Percentiles rank a stretch among this genome's conserved stretches.
Evolutionary conservation across 2,797 vertebrate genomes (phyloP).

Genomic region (Sparus aurata): DNA sequence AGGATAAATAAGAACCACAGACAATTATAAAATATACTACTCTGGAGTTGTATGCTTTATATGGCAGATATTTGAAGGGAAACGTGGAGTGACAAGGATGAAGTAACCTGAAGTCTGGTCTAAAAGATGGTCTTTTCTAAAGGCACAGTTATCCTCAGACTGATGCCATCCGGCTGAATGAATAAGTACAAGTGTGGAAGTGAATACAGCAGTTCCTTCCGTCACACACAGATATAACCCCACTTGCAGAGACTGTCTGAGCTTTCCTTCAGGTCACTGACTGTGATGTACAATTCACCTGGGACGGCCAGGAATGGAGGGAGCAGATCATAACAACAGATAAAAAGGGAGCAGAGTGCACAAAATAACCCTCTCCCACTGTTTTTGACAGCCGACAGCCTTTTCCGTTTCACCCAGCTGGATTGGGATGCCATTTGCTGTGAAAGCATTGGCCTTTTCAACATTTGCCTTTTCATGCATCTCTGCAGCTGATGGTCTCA

Average conservation of each 20-base stretch:
- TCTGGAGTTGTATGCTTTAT: slow-evolving; percentile 13
- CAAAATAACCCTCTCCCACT: slow-evolving; percentile 1
- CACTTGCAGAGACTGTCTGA: background rate
- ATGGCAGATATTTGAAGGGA: background rate
- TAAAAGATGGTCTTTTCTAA: slow-evolving; percentile 16
- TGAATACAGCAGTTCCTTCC: slow-evolving; percentile 15
- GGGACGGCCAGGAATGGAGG: slow-evolving; percentile 23
- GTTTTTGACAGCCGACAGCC: slow-evolving; percentile 42
- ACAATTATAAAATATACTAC: background rate
- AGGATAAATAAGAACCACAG: background rate
- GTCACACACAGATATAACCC: slow-evolving; percentile 17
- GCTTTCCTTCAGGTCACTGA: slow-evolving; percentile 48
- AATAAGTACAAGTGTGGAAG: slow-evolving; percentile 31
- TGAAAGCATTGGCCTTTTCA: slow-evolving; percentile 69
- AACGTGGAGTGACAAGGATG: slow-evolving; percentile 9
- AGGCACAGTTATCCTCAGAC: slow-evolving; percentile 3
- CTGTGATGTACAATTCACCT: slow-evolving; percentile 20
- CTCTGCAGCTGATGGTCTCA: slow-evolving; percentile 27
- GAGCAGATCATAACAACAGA: slow-evolving; percentile 12
- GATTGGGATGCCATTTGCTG: slow-evolving; percentile 44
- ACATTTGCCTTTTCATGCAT: slow-evolving; percentile 26
- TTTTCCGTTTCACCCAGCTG: slow-evolving; percentile 16
- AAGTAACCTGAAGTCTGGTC: slow-evolving; percentile 7
- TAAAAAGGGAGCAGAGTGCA: slow-evolving; percentile 14
- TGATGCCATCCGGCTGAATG: background rate